Conservation (phyloP, 2,888 invertebrate genomes). For the Drosophila multiciliata region DNA sequence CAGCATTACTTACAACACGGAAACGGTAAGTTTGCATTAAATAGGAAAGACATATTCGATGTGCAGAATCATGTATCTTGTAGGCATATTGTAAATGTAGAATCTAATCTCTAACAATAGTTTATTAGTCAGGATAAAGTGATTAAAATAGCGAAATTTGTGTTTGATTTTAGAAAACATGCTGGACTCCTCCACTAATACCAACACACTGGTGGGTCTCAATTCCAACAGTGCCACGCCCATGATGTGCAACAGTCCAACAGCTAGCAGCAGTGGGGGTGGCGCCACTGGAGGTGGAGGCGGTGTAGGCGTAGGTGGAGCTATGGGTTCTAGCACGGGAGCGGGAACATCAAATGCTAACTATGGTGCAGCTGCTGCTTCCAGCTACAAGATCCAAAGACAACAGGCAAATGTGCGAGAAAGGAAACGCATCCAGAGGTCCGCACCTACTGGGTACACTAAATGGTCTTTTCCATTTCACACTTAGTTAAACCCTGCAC, state of each 20-base stretch:
- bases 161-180: constrained; percentile 69
- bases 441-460: constrained; percentile 93
- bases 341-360: constrained; percentile 39
- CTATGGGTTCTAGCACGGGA: constrained; percentile 20
- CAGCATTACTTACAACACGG: constrained; percentile 84
- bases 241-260: constrained; percentile 80
- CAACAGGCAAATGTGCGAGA: constrained; percentile 98
- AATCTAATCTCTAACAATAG: not conserved
- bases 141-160: not conserved
- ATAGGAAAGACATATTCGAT: not conserved
- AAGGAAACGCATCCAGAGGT: constrained; percentile 99
- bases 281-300: constrained; percentile 38
- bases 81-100: not conserved
- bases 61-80: too few relatives aligned
- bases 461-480: constrained; percentile 82
- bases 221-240: constrained; percentile 57
- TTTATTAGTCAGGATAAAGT: not conserved
- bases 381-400: constrained; percentile 91
- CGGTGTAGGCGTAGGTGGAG: constrained; percentile 26
- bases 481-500: constrained; percentile 30
- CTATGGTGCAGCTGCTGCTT: constrained; percentile 64
- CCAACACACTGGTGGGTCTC: constrained; percentile 59
- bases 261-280: constrained; percentile 69
- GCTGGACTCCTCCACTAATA: constrained; percentile 80
- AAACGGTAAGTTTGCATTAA: constrained; percentile 67